phyloP scores from a whole-genome alignment of 1,140 invertebrate genomes.

The Megalonaias nervosa region DNA sequence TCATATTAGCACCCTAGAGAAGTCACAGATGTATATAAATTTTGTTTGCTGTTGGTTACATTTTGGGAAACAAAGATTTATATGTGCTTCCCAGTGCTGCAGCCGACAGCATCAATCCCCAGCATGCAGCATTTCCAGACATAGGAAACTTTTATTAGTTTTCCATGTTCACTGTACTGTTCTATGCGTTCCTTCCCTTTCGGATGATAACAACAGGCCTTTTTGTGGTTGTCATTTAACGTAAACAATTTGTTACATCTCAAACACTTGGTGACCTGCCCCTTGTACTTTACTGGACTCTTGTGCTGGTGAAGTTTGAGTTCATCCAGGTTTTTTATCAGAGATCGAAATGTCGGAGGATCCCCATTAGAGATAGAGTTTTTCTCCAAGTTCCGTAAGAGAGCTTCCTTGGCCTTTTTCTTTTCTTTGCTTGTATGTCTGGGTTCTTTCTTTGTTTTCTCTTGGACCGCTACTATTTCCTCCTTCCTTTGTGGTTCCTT shows the following conservation, averaged over 20 bases:
- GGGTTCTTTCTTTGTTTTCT: conserved; percentile 7
- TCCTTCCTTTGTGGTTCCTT: conserved; percentile 13
- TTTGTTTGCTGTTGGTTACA: not conserved
- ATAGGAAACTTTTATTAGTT: conserved; percentile 51
- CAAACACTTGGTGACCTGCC: conserved; percentile 76
- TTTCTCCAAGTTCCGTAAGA: conserved; percentile 18
- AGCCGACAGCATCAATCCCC: conserved; percentile 55
- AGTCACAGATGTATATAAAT: not conserved
- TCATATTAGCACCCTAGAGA: too few relatives aligned
- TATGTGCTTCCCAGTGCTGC: conserved; percentile 63
- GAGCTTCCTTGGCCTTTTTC: conserved; percentile 18
- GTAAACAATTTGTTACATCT: conserved; percentile 64
- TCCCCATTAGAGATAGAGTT: conserved; percentile 12
- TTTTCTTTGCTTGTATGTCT: conserved; percentile 16
- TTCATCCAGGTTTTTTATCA: conserved; percentile 47
- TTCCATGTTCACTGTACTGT: conserved; percentile 56
- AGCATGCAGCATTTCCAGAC: conserved; percentile 66
- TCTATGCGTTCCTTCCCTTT: conserved; percentile 60
- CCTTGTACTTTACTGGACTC: conserved; percentile 68
- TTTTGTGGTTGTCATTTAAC: conserved; percentile 64
- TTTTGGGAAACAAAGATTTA: conserved; percentile 11
- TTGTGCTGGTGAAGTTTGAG: conserved; percentile 29
- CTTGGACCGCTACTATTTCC: conserved; percentile 32
- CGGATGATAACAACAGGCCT: conserved; percentile 63
- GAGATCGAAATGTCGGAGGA: conserved; percentile 32